Conservation (phyloP, 2,113 vertebrate genomes). For the Cichladusa arquata region DNA sequence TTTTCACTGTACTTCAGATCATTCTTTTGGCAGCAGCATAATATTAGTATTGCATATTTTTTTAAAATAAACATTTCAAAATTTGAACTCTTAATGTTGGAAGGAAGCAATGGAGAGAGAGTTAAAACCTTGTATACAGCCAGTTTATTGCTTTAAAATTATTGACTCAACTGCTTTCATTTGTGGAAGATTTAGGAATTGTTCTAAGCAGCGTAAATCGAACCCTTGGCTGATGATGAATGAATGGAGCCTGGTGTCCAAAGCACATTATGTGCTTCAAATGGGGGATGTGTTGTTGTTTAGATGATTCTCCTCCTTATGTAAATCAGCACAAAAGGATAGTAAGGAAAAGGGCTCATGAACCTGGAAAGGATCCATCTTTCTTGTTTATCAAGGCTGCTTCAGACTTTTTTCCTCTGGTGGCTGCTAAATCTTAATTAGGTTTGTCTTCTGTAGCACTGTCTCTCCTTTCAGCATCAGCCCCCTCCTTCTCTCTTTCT, state of each 20-base stretch:
- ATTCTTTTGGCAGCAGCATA: neutral
- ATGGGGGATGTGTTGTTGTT: neutral
- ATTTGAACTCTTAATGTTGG: neutral
- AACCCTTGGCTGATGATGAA: slow-evolving; percentile 24
- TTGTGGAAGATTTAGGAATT: slow-evolving; percentile 6
- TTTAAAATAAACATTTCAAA: neutral
- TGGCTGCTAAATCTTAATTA: neutral
- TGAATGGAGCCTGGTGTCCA: neutral
- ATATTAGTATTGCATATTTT: neutral
- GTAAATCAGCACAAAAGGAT: neutral
- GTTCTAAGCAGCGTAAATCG: neutral
- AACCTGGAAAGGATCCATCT: slow-evolving; percentile 20
- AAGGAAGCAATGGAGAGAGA: neutral
- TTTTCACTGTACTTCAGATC: neutral
- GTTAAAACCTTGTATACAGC: neutral
- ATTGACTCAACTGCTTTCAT: slow-evolving; percentile 46
- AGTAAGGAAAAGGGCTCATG: neutral
- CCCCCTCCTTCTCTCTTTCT: neutral
- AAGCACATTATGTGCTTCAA: neutral
- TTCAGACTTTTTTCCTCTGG: neutral
- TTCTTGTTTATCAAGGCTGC: neutral
- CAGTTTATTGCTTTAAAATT: slow-evolving; percentile 4
- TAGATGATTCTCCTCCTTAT: neutral
- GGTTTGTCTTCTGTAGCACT: neutral
- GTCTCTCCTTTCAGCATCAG: neutral